phyloP scores from a whole-genome alignment of 2,888 invertebrate genomes.

The Thecophora atra region DNA sequence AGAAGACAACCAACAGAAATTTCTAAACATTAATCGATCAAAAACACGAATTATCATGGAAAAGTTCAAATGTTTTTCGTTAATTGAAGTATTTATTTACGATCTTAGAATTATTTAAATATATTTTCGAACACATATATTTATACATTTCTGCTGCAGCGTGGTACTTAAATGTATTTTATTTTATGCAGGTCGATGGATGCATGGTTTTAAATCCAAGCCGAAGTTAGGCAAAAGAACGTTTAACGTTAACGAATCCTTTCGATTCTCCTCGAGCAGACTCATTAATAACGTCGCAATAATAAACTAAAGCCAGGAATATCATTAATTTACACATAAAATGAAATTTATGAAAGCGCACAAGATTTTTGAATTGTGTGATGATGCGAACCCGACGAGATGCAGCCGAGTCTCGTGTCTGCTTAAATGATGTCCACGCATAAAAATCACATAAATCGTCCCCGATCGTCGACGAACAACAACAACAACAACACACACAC shows the following conservation, averaged over 20 bases:
- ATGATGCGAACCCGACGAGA: constrained; percentile 21
- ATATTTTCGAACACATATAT: not conserved
- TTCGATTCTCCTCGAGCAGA: not conserved
- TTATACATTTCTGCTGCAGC: not conserved
- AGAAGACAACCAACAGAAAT: too few relatives aligned
- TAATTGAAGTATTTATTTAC: constrained; percentile 7
- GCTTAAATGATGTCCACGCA: constrained; percentile 64
- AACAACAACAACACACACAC: constrained; percentile 32
- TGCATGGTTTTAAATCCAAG: too few relatives aligned
- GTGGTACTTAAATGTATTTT: too few relatives aligned
- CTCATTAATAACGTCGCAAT: constrained; percentile 32
- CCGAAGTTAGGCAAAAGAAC: too few relatives aligned
- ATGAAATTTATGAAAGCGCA: constrained; percentile 61
- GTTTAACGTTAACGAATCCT: constrained; percentile 14
- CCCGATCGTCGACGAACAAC: constrained; percentile 25
- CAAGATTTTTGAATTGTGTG: constrained; percentile 29
- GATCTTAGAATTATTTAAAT: constrained; percentile 1
- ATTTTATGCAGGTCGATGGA: too few relatives aligned
- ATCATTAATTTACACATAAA: constrained; percentile 65
- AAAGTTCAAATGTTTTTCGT: not conserved
- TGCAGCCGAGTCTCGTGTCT: constrained; percentile 16
- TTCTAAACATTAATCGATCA: too few relatives aligned
- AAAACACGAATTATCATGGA: not conserved
- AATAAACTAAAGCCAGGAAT: constrained; percentile 50
- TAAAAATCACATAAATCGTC: constrained; percentile 63